Conservation (phyloP, 2,888 invertebrate genomes). For the Aelia acuminata region DNA sequence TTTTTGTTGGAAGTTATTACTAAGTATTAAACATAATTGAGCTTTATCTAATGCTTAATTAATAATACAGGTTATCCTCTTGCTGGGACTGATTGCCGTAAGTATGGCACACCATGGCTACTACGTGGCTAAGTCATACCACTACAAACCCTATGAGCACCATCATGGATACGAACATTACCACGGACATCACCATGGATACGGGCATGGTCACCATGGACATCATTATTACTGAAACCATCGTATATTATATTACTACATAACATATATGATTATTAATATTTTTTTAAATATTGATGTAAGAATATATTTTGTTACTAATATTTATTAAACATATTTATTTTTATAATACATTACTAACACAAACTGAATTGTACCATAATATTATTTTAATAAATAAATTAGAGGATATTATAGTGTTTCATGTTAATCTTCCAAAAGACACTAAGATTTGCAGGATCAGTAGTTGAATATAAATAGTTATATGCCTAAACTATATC, state of each 20-base stretch:
- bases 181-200: neutral
- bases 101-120: conserved; percentile 20
- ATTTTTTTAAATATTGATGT: neutral
- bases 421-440: neutral
- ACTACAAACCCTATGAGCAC: conserved; percentile 23
- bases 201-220: conserved; percentile 11
- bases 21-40: too few species aligned
- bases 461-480: too few species aligned
- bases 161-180: conserved; percentile 14
- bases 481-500: too few species aligned
- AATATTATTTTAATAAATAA: neutral
- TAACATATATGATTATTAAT: neutral
- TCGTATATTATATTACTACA: neutral
- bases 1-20: too few species aligned
- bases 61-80: conserved; percentile 5
- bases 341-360: neutral
- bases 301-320: neutral
- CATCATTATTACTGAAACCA: neutral
- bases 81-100: neutral
- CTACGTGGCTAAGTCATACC: neutral
- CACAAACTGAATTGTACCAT: neutral
- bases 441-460: too few species aligned
- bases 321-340: neutral
- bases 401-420: neutral
- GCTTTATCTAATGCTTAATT: too few species aligned